Base-by-base conservation (phyloP, 2,888 invertebrate species). In the Stenotaenia linearis region DNA sequence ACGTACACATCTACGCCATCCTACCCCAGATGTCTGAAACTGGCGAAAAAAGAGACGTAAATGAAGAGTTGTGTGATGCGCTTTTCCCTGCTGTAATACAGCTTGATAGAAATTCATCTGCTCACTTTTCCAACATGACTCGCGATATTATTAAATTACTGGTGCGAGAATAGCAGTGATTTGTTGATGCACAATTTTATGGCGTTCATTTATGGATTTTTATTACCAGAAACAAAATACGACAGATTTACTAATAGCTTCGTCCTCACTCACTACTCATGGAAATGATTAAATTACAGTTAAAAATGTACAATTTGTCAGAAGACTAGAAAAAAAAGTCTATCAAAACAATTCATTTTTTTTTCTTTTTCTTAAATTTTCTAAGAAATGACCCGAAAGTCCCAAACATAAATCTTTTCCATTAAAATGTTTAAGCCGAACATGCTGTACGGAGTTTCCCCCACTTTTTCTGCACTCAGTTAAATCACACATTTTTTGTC, bases 81-180 rank as follows among this genome's bases (percentile, higher is more conserved):
- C 56, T 56, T 56, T 23, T 10, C 56, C 23, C 56, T n/a, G 23
- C 56, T 56, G 23, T 56, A 56, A 56, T 56, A n/a, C n/a, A 56
- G 56, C 56, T 56, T 56, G 56, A 56, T 56, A 56, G 56, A 56
- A 56, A 56, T 56, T 56, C 56, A 56, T 56, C 56, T 21, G 56
- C 56, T 56, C 56, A 56, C 56, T 56, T 56, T 56, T 56, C 18
- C 56, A 56, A 56, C 56, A 56, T 23, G 56, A 56, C 56, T 56
- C 18, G 56, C n/a, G 56, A 56, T 56, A 56, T 56, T 56, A 56
- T 56, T 56, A 56, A 56, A 56, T 56, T 56, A 56, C 56, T 21
- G 23, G n/a, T n/a, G 56, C 56, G 18, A 18, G 18, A 56, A 56
- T 56, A 56, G 21, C 56, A 23, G 56, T 56, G 56, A 56, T 56